Conservation (phyloP, 2,113 vertebrate genomes). For the Ochotona curzoniae region DNA sequence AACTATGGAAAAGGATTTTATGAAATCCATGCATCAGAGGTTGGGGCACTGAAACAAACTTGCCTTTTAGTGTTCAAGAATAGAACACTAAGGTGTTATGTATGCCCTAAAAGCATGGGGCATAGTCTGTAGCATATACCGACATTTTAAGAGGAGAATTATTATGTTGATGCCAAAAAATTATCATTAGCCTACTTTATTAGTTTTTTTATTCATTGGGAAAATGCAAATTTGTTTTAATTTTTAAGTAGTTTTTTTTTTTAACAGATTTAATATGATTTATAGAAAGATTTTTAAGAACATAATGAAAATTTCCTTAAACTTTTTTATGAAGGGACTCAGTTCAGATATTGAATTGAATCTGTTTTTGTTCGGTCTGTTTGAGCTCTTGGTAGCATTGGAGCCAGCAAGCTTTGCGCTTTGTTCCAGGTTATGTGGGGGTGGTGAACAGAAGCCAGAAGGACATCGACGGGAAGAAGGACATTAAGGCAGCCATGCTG, state of each 20-base stretch:
- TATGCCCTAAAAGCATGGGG: not conserved
- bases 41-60: no score
- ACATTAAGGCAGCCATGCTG: constrained; percentile 88
- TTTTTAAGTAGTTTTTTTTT: no score
- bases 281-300: no score
- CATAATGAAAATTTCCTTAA: no score
- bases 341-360: not conserved
- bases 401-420: not conserved
- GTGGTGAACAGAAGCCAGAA: constrained; percentile 93
- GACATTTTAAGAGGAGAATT: not conserved
- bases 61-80: no score
- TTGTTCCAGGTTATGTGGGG: constrained; percentile 89
- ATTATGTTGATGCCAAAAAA: not conserved
- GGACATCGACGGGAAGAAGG: constrained; percentile 92
- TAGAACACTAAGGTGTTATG: no score
- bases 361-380: not conserved
- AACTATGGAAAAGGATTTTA: no score
- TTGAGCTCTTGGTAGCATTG: not conserved
- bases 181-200: not conserved
- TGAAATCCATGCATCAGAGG: no score
- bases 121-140: not conserved
- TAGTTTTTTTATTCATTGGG: no score
- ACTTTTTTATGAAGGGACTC: not conserved
- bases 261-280: no score
- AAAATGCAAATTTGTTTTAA: no score